Evolutionary conservation across 2,888 invertebrate genomes (phyloP).

Genomic region (Pheosia gnoma): DNA sequence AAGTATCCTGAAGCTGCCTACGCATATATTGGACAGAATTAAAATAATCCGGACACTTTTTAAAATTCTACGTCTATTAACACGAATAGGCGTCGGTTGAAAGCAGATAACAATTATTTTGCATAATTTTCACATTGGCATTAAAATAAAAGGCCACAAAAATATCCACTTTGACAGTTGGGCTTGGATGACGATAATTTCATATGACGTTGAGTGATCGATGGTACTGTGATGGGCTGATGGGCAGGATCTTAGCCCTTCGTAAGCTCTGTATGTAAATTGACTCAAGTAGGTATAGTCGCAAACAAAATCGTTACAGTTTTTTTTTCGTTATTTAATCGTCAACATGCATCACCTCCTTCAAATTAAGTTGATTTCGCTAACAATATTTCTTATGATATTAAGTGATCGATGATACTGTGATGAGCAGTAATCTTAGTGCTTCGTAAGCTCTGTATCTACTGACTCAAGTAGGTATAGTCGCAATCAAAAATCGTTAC

Average conservation of each 20-base stretch:
- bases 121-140: constrained; percentile 37
- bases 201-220: constrained; percentile 5
- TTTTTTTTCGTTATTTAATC: no score
- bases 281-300: background rate
- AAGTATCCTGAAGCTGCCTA: background rate
- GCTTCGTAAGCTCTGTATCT: no score
- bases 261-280: background rate
- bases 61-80: constrained; percentile 9
- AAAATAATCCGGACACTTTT: constrained; percentile 9
- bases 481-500: no score
- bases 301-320: background rate
- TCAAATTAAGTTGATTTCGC: no score
- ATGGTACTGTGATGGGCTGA: background rate
- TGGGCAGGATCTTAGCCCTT: background rate
- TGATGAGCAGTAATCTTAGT: no score
- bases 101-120: constrained; percentile 34
- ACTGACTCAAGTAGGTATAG: no score
- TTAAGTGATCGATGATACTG: no score
- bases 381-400: no score
- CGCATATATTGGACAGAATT: background rate
- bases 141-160: constrained; percentile 37
- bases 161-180: constrained; percentile 25
- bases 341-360: no score
- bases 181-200: constrained; percentile 8
- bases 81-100: constrained; percentile 12